Evolutionary conservation across 2,888 invertebrate genomes (phyloP), one percentile per base, ranked within the genome.

Genomic region (Dioctria linearis): DNA sequence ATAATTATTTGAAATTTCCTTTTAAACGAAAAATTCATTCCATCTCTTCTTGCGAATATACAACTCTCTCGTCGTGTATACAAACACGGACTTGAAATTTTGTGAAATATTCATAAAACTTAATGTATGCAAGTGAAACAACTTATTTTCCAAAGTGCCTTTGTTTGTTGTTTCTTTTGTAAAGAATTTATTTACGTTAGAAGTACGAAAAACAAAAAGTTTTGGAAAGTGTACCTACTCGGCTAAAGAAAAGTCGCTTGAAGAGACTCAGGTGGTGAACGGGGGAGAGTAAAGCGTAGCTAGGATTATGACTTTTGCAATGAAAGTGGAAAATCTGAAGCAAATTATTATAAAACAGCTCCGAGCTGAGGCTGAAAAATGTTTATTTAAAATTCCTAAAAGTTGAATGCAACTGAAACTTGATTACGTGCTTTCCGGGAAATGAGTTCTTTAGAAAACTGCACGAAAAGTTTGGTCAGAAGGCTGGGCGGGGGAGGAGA

Each of bases 311-410:
- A 54, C 54, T 54, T 54, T 25, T 54, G 11, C 46, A 46, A n/a
- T 54, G 11, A 54, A 54, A 6, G 54, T 54, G 2, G 54, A 4
- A 69, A 69, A 51, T 37, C 49, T 39, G 9, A 69, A 69, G n/a
- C 8, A 39, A 69, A 69, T 69, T 69, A 25, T 25, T 25, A 51
- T 51, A 69, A 69, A 51, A 25, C 11, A 39, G 51, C 9, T 11
- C n/a, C 25, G 37, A 69, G 13, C 11, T 51, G 8, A 46, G 51
- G 6, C 37, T n/a, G 13, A 51, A 69, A 51, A 69, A 69, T 69
- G 67, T 46, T 69, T 69, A 51, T 51, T 69, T 69, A 51, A 69
- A 69, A 46, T 69, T 69, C 67, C 39, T 37, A 69, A 69, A 54
- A 51, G 11, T 51, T 46, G 67, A 37, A 49, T 69, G 51, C 69